Base-by-base conservation (phyloP, 2,888 invertebrate genomes). In the Eilema depressum region DNA sequence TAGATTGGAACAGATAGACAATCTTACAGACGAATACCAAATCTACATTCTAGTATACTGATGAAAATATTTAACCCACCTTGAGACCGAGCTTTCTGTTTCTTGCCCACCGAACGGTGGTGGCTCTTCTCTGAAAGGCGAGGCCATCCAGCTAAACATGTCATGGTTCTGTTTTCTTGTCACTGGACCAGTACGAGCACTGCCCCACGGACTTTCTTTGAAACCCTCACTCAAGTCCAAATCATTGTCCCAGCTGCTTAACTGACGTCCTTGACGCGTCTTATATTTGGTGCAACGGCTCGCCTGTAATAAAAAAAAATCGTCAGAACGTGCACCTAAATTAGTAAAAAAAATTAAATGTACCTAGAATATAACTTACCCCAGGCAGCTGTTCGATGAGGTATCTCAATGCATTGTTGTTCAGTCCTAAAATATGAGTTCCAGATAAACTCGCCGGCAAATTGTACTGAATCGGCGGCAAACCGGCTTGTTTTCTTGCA, bases 131-230 rank as follows among this genome's bases (percentile, higher is more conserved):
- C 99, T 96, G 93, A 99, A 98, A 69, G 97, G 97, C 3, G 99
- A 99, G 3, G 99, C 98, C 85, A 99, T 96, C 98, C 99, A 99
- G 84, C 98, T 98, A 89, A 99, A 99, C 97, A 99, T 98, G 88
- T 99, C 99, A 82, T 97, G 97, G 70, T 96, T 96, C 37, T 96
- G 96, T 79, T 96, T 96, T 83, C 94, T 91, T 5, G 94, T 82
- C 47, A 97, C 97, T 0, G 97, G 97, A 68, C 98, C 98, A 26
- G 97, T 97, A 47, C 99, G 96, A 0, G 97, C 97, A 85, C 98
- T 97, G 3, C 99, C 99, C 89, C 96, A 97, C 28, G 96, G 95
- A 84, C 97, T 97, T 88, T 97, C 96, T 72, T 96, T 96, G 79
- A 96, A 96, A 20, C 96, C 96, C 74, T 95, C 94, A 59, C 96